These are phyloP conservation scores for Amniataba percoides DNA, from an alignment of 2,797 vertebrate genomes.

Conservation along the genomic window DNA sequence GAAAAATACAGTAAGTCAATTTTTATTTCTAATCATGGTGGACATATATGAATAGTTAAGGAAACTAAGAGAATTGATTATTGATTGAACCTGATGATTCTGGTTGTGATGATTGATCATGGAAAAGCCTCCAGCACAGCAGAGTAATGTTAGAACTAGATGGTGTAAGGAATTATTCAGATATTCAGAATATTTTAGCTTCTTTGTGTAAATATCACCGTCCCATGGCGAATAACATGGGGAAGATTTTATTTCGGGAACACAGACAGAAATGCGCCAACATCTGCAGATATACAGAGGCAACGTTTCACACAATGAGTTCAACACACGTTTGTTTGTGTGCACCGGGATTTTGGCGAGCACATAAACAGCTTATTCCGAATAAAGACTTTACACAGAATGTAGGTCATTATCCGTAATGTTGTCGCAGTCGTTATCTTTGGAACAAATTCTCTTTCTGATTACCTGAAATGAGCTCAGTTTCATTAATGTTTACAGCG, in stretches of 20 bases:
- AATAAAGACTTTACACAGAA: neutral
- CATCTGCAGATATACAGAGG: neutral
- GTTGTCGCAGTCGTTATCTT: slow-evolving; percentile 23
- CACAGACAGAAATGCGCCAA: neutral
- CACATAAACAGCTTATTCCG: slow-evolving; percentile 22
- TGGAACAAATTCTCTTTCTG: slow-evolving; percentile 4
- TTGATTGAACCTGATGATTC: neutral
- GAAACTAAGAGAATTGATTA: neutral
- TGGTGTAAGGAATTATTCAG: neutral
- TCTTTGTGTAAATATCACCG: neutral
- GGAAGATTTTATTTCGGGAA: neutral
- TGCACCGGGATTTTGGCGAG: neutral
- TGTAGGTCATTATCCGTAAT: slow-evolving; percentile 7
- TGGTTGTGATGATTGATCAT: no score
- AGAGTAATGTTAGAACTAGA: neutral
- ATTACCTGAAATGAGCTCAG: slow-evolving; percentile 12
- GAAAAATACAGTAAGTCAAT: no score
- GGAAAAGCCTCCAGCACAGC: neutral
- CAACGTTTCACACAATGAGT: neutral
- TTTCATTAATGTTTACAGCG: slow-evolving; percentile 18
- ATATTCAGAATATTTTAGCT: neutral
- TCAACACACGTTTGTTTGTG: neutral
- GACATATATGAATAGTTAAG: neutral
- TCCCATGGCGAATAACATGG: neutral
- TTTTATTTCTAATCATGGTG: neutral